Percentiles rank a stretch among this genome's conserved stretches.
Evolutionary conservation across 2,113 vertebrate species (phyloP).

Genomic region (Monarcha castaneiventris): DNA sequence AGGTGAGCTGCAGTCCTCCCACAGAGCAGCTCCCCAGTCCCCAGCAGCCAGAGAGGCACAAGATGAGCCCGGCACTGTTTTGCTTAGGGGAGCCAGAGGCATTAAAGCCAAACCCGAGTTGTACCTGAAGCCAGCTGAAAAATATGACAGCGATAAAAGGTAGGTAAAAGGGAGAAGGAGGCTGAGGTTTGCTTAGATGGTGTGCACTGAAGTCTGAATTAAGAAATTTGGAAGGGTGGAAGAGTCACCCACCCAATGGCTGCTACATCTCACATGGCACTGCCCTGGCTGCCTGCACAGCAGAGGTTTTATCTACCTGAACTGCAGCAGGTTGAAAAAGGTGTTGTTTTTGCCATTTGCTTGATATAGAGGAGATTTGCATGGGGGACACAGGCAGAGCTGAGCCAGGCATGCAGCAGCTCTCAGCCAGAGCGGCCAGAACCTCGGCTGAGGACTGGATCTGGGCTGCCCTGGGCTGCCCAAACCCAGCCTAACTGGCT

Average conservation of each 20-base stretch:
- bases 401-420: neutral
- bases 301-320: neutral
- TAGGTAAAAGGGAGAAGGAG: neutral
- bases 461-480: neutral
- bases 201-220: accelerated
- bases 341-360: neutral
- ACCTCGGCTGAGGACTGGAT: neutral
- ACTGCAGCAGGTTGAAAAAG: neutral
- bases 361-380: neutral
- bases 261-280: neutral
- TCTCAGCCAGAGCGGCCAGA: accelerated
- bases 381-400: neutral
- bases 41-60: neutral
- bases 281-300: neutral
- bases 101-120: neutral
- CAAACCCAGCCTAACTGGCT: neutral
- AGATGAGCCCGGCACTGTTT: accelerated
- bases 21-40: neutral
- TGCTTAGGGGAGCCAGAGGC: neutral
- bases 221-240: neutral
- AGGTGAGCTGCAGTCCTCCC: neutral
- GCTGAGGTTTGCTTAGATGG: neutral
- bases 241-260: neutral
- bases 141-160: neutral
- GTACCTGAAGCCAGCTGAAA: neutral